phyloP scores from a whole-genome alignment of 2,888 invertebrate genomes.

The Philhelius pedissequus region DNA sequence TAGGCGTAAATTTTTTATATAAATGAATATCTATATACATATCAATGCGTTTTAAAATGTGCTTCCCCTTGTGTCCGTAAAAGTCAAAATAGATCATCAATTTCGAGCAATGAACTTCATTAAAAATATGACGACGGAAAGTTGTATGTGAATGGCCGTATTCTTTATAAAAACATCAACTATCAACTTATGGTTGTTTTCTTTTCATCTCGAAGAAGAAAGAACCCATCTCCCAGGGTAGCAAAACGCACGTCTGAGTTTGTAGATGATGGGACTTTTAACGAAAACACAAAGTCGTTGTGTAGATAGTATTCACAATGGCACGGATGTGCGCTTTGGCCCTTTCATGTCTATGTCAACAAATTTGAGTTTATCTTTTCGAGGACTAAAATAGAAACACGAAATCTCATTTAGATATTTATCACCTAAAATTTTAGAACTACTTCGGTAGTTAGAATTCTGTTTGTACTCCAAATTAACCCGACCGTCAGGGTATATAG shows the following conservation, averaged over 20 bases:
- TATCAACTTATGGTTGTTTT: background rate
- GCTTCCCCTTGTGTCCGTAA: background rate
- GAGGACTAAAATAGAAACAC: slow-evolving; percentile 34
- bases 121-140: background rate
- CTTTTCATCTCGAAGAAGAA: background rate
- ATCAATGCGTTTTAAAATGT: slow-evolving; percentile 19
- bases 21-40: no score
- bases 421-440: slow-evolving; percentile 7
- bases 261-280: slow-evolving; percentile 29
- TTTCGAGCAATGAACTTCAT: slow-evolving; percentile 62
- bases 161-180: slow-evolving; percentile 38
- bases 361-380: slow-evolving; percentile 49
- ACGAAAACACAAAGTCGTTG: slow-evolving; percentile 18
- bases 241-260: background rate
- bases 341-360: slow-evolving; percentile 58
- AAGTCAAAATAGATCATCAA: slow-evolving; percentile 23
- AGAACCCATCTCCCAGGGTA: background rate
- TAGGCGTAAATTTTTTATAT: no score
- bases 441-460: slow-evolving; percentile 11
- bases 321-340: slow-evolving; percentile 9
- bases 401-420: slow-evolving; percentile 43
- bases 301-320: background rate
- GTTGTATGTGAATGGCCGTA: slow-evolving; percentile 44
- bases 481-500: no score
- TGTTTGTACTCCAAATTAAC: slow-evolving; percentile 23